Evolutionary conservation across 2,113 vertebrate genomes (phyloP).

Genomic region (Zapornia atra): DNA sequence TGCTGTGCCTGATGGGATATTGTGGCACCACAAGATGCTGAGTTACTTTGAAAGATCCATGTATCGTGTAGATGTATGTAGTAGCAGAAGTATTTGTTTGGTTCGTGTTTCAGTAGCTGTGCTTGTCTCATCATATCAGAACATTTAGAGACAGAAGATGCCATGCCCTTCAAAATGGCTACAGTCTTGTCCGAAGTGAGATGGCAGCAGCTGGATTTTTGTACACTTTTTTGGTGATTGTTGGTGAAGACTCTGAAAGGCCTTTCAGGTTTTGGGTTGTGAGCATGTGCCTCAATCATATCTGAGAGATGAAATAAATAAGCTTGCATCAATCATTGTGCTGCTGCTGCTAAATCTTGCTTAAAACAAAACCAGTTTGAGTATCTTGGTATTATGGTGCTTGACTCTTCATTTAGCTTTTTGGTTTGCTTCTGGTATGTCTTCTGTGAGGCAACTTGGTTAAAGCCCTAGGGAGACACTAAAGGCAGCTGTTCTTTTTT

Average conservation of each 20-base stretch:
- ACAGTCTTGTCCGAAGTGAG: not conserved
- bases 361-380: not conserved
- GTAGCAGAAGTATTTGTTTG: not conserved
- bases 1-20: not conserved
- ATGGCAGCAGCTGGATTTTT: accelerated
- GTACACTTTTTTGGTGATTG: not conserved
- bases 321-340: not conserved
- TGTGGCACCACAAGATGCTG: not conserved
- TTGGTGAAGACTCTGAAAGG: not conserved
- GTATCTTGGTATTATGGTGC: not conserved
- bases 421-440: not conserved
- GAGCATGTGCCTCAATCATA: not conserved
- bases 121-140: not conserved
- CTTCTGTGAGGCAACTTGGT: not conserved
- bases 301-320: not conserved
- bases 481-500: not conserved
- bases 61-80: not conserved
- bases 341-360: not conserved
- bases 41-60: not conserved
- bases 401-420: not conserved
- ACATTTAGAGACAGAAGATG: not conserved
- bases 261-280: not conserved
- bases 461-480: not conserved
- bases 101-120: not conserved
- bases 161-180: not conserved